A percentile compares a stretch with the other conserved stretches of the same genome.
Conservation (phyloP, 2,888 invertebrate species). For the Oscheius sp. region DNA sequence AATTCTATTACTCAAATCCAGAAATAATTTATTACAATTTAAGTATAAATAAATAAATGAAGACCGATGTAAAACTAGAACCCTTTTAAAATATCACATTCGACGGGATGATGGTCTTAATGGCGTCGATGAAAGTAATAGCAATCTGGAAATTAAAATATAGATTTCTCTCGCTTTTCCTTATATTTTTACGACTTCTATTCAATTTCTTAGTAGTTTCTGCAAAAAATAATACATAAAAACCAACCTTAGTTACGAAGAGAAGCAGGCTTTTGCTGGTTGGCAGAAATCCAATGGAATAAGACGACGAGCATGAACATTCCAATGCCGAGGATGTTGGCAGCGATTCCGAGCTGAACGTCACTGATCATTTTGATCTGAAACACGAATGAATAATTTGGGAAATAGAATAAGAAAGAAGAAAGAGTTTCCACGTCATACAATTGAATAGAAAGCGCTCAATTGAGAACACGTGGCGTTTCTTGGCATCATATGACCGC, state of each 20-base stretch:
- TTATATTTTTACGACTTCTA: too few relatives aligned
- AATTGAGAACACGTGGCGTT: too few relatives aligned
- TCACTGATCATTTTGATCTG: conserved; percentile 65
- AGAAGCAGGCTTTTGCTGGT: conserved; percentile 39
- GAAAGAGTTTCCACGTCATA: too few relatives aligned
- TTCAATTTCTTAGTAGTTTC: too few relatives aligned
- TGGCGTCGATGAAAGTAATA: background rate
- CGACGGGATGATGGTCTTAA: background rate
- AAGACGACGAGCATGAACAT: conserved; percentile 68
- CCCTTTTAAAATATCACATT: conserved; percentile 24
- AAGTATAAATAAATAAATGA: conserved; percentile 20
- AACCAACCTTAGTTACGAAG: conserved; percentile 13
- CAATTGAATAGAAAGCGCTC: too few relatives aligned
- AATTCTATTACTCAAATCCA: background rate
- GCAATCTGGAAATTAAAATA: background rate
- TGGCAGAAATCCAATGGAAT: conserved; percentile 69
- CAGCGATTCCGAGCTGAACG: conserved; percentile 68
- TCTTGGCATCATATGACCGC: too few relatives aligned
- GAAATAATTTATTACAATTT: conserved; percentile 11
- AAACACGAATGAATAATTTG: background rate
- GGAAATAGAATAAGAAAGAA: background rate
- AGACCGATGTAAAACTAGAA: conserved; percentile 28
- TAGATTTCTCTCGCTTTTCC: too few relatives aligned
- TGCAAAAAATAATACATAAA: background rate
- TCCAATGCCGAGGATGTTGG: conserved; percentile 68